phyloP scores from a whole-genome alignment of 1,140 invertebrate genomes.

The Coptotermes formosanus region DNA sequence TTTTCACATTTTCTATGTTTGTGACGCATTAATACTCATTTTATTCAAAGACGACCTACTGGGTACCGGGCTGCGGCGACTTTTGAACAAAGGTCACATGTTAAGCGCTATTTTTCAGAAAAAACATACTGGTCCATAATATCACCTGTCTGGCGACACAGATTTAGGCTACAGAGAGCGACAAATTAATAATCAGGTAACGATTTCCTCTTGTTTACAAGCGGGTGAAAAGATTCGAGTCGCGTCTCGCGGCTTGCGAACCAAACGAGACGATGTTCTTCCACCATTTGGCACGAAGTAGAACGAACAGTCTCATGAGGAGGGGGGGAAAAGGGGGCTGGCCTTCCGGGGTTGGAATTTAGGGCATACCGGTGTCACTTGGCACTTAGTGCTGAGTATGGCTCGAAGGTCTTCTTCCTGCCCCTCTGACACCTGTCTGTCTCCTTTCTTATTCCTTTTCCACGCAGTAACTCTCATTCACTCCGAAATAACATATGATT shows the following conservation, averaged over 20 bases:
- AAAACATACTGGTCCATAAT: too few species aligned
- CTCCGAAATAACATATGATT: background rate
- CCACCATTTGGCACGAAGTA: background rate
- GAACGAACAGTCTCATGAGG: background rate
- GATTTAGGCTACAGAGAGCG: too few species aligned
- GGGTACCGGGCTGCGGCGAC: too few species aligned
- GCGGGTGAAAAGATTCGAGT: background rate
- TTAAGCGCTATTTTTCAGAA: too few species aligned
- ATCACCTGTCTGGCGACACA: too few species aligned
- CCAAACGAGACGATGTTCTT: constrained; percentile 21
- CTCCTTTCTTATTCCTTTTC: background rate
- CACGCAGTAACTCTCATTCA: background rate
- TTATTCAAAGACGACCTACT: too few species aligned
- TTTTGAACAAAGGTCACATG: too few species aligned
- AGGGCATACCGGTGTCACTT: background rate
- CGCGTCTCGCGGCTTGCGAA: constrained; percentile 21
- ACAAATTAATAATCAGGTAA: background rate
- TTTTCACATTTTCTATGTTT: too few species aligned
- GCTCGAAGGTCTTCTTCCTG: background rate
- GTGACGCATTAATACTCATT: too few species aligned
- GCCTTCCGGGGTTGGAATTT: background rate
- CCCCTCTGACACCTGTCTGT: background rate
- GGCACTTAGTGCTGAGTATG: background rate
- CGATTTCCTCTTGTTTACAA: background rate
- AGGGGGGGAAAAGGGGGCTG: background rate